These are phyloP conservation scores for Theretra japonica DNA, from an alignment of 2,888 invertebrate genomes.

Conservation along the genomic window DNA sequence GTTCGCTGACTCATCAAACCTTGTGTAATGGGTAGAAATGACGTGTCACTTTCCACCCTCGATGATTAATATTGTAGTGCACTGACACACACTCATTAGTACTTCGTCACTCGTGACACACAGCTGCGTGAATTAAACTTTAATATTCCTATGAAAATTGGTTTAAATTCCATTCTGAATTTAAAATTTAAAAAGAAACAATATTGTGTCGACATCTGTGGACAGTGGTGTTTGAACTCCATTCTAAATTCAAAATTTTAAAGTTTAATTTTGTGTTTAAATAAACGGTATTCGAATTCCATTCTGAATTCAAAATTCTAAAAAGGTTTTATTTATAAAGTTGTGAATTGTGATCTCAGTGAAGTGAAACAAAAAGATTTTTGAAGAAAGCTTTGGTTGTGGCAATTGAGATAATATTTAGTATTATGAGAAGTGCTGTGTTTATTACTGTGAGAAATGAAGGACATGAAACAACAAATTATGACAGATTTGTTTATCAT, in stretches of 20 bases:
- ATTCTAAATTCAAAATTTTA: no score
- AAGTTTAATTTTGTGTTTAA: no score
- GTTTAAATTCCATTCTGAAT: no score
- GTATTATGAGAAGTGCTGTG: neutral
- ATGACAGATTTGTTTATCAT: neutral
- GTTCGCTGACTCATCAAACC: slow-evolving; percentile 4
- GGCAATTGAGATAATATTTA: neutral
- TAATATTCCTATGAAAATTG: no score
- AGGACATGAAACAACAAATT: neutral
- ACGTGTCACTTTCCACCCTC: neutral
- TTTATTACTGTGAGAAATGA: neutral
- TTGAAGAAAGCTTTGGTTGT: no score
- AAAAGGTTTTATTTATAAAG: neutral
- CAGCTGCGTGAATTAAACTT: no score
- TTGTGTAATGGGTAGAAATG: slow-evolving; percentile 9
- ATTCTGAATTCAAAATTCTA: neutral
- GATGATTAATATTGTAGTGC: slow-evolving; percentile 12
- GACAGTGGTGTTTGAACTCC: no score
- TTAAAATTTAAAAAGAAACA: neutral
- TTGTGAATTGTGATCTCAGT: neutral
- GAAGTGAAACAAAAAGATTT: no score
- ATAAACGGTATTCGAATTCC: neutral
- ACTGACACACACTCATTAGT: slow-evolving; percentile 12
- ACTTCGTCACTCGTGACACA: neutral
- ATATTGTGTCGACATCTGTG: neutral